Conservation (phyloP, 2,113 vertebrate genomes). For the Numida meleagris region DNA sequence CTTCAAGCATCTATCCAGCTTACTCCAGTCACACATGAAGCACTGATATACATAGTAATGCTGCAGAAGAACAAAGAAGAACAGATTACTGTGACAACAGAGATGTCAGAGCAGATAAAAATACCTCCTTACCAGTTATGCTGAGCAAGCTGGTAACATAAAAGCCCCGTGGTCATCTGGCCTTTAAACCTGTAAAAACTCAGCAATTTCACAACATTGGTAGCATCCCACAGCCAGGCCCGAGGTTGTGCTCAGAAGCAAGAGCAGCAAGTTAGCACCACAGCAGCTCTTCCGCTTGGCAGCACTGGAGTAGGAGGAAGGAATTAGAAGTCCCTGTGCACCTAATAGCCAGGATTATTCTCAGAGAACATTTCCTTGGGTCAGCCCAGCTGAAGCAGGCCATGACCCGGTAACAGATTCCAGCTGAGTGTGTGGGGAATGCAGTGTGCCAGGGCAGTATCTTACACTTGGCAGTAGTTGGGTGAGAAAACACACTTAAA, state of each 20-base stretch:
- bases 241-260: not conserved
- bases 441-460: not conserved
- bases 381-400: not conserved
- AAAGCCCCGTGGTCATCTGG: not conserved
- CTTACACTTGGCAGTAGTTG: not conserved
- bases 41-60: not conserved
- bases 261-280: not conserved
- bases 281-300: not conserved
- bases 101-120: not conserved
- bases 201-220: not conserved
- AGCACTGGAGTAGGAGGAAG: not conserved
- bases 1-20: not conserved
- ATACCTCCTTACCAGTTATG: not conserved
- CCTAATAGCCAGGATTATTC: constrained; percentile 6
- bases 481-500: not conserved
- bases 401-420: not conserved
- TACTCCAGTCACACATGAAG: not conserved
- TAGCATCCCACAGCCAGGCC: rapidly evolving
- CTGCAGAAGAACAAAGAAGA: not conserved
- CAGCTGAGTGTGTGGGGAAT: not conserved
- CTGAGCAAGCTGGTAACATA: not conserved
- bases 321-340: not conserved
- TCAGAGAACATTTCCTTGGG: not conserved
- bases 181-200: not conserved
- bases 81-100: not conserved